These are phyloP conservation scores for Danio albolineatus DNA, from an alignment of 2,797 vertebrate genomes.

Conservation along the genomic window DNA sequence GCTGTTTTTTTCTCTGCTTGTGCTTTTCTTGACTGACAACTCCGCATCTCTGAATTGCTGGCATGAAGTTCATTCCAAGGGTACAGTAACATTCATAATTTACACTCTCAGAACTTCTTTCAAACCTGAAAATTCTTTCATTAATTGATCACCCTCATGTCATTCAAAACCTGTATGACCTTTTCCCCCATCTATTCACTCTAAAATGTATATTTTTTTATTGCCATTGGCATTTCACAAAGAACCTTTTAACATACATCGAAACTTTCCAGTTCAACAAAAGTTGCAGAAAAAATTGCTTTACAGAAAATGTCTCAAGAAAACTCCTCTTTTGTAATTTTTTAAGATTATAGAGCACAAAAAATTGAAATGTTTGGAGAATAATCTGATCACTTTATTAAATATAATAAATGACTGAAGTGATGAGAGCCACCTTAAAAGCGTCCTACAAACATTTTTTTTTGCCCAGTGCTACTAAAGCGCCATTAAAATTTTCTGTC, in stretches of 20 bases:
- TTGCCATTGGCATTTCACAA: too few relatives aligned
- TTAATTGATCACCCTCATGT: too few relatives aligned
- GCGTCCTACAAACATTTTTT: too few relatives aligned
- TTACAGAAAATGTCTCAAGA: neutral
- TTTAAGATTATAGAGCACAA: neutral
- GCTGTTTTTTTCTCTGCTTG: conserved; percentile 2
- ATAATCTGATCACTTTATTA: neutral
- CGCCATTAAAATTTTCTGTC: neutral
- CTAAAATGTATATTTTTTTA: too few relatives aligned
- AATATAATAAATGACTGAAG: neutral
- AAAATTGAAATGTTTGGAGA: neutral
- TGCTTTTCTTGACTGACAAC: conserved; percentile 11
- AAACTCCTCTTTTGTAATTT: too few relatives aligned
- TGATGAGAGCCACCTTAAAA: neutral
- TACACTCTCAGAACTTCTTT: neutral
- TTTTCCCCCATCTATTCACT: too few relatives aligned
- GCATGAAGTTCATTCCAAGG: neutral
- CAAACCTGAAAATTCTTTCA: neutral
- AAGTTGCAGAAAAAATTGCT: too few relatives aligned
- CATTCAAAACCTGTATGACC: too few relatives aligned
- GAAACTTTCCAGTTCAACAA: too few relatives aligned
- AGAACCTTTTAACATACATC: too few relatives aligned
- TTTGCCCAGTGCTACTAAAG: too few relatives aligned
- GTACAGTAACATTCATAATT: conserved; percentile 18
- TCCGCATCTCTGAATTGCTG: neutral